Conservation (phyloP, 2,797 vertebrate genomes). For the Furcifer pardalis region DNA sequence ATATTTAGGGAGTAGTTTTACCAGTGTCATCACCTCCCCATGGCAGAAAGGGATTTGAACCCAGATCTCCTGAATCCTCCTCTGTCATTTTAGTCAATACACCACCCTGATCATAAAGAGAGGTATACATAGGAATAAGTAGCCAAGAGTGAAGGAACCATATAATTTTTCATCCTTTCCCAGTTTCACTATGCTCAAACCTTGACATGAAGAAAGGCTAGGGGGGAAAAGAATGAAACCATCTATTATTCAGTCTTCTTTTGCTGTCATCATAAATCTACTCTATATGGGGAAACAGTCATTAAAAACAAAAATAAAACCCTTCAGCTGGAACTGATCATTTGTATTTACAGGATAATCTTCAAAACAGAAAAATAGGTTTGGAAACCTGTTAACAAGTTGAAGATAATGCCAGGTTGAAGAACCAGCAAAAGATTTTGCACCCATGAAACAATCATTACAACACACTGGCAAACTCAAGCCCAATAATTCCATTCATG, state of each 20-base stretch:
- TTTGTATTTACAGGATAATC: conserved; percentile 59
- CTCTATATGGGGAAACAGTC: conserved; percentile 34
- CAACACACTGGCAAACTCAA: conserved; percentile 32
- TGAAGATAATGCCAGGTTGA: conserved; percentile 52
- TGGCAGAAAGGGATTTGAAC: background rate
- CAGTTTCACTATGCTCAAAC: background rate
- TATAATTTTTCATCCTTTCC: background rate
- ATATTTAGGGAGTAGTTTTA: too few species aligned
- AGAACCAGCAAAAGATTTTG: conserved; percentile 45
- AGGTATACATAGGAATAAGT: background rate
- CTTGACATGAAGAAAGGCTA: background rate
- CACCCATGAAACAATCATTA: conserved; percentile 52
- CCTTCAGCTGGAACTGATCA: conserved; percentile 46
- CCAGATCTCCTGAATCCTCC: too few species aligned
- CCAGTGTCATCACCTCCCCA: too few species aligned
- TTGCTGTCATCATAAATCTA: background rate
- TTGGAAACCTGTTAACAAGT: conserved; percentile 40
- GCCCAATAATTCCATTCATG: conserved; percentile 41
- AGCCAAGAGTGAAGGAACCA: background rate
- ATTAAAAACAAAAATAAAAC: conserved; percentile 50
- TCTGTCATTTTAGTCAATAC: too few species aligned
- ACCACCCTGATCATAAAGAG: too few species aligned
- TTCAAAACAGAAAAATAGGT: conserved; percentile 55
- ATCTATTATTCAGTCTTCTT: background rate
- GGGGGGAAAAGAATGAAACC: background rate